phyloP scores from a whole-genome alignment of 2,797 vertebrate genomes.

The Sebastes kiyomatsui region DNA sequence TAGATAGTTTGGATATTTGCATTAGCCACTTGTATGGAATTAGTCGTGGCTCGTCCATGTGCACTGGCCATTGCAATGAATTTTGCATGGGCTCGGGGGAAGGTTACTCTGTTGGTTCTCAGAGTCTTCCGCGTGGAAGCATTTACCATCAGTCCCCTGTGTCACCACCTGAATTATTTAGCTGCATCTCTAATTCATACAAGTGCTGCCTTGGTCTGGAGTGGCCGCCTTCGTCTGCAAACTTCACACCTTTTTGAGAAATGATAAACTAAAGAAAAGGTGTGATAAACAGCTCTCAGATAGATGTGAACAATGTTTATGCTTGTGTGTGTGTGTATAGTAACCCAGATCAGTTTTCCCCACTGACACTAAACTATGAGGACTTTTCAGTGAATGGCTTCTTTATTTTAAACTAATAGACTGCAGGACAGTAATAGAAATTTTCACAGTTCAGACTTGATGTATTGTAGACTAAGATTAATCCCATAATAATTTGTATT shows the following conservation, averaged over 20 bases:
- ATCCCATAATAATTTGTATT: background rate
- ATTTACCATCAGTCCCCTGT: slow-evolving; percentile 79
- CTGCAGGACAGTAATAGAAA: background rate
- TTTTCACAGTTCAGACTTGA: background rate
- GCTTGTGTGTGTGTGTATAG: background rate
- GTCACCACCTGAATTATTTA: slow-evolving; percentile 84
- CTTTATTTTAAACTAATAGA: background rate
- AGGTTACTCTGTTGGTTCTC: slow-evolving; percentile 77
- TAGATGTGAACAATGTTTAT: background rate
- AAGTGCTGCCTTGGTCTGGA: slow-evolving; percentile 53
- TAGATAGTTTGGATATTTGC: slow-evolving; percentile 29
- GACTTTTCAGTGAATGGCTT: background rate
- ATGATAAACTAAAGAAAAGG: background rate
- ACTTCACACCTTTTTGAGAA: slow-evolving; percentile 68
- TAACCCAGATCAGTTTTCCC: background rate
- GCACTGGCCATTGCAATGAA: slow-evolving; percentile 63
- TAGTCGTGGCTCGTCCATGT: slow-evolving; percentile 51
- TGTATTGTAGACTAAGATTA: background rate
- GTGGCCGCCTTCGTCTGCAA: slow-evolving; percentile 31
- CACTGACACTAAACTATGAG: background rate
- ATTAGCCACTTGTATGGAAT: slow-evolving; percentile 34
- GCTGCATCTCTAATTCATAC: slow-evolving; percentile 81
- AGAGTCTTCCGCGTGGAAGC: slow-evolving; percentile 79
- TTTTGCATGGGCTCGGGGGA: slow-evolving; percentile 78
- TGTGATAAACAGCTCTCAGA: slow-evolving; percentile 4